phyloP scores from a whole-genome alignment of 2,888 invertebrate species.

The Dilophus febrilis region DNA sequence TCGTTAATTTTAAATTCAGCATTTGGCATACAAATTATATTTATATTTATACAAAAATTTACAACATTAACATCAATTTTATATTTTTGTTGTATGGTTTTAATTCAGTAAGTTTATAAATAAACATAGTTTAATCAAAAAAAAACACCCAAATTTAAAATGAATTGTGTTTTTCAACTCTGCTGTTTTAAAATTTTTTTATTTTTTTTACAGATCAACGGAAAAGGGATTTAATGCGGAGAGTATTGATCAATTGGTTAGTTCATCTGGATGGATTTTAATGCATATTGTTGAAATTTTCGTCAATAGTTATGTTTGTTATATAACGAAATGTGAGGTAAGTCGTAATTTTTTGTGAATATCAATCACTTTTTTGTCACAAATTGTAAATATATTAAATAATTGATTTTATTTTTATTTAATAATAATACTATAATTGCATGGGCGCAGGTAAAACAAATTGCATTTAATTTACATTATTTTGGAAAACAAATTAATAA shows the following conservation, averaged over 20 bases:
- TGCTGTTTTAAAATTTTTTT: too few relatives aligned
- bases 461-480: conserved; percentile 3
- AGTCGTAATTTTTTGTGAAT: too few relatives aligned
- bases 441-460: background rate
- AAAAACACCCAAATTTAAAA: too few relatives aligned
- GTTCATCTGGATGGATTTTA: background rate
- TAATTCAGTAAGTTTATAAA: background rate
- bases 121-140: too few relatives aligned
- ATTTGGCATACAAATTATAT: background rate
- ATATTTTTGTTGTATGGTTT: conserved; percentile 1
- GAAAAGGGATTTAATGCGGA: background rate
- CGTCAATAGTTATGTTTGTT: background rate
- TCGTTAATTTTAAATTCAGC: background rate
- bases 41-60: background rate
- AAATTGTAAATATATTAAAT: background rate
- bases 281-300: background rate
- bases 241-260: background rate
- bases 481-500: conserved; percentile 1
- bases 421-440: too few relatives aligned
- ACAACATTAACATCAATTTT: background rate
- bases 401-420: background rate
- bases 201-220: background rate
- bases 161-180: too few relatives aligned
- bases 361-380: too few relatives aligned
- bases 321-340: conserved; percentile 3